phyloP scores from a whole-genome alignment of 2,113 vertebrate genomes.

The Varanus komodoensis region DNA sequence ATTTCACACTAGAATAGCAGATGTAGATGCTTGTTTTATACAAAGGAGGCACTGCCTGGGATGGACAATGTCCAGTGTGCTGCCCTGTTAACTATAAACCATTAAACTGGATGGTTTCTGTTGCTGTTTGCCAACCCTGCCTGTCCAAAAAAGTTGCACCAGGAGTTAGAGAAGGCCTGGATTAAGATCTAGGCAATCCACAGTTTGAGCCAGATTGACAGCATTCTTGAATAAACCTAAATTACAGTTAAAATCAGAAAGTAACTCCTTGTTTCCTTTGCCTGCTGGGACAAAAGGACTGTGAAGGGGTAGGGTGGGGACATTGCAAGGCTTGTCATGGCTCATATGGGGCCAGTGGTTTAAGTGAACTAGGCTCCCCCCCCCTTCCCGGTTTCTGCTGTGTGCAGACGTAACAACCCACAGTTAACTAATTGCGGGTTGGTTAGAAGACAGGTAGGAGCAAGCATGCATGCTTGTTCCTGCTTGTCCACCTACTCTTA shows the following conservation, averaged over 20 bases:
- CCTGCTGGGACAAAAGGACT: not conserved
- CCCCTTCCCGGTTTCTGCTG: not conserved
- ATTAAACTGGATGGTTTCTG: not conserved
- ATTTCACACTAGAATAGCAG: constrained; percentile 30
- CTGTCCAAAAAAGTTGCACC: not conserved
- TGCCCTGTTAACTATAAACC: constrained; percentile 40
- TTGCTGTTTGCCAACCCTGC: not conserved
- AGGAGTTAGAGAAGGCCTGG: not conserved
- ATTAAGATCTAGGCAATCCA: fast-evolving
- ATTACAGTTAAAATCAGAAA: not conserved
- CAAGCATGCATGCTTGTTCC: not conserved
- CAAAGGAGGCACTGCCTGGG: constrained; percentile 14
- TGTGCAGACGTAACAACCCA: too few species aligned
- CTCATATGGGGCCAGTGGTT: not conserved
- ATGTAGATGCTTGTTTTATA: constrained; percentile 23
- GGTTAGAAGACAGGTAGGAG: not conserved
- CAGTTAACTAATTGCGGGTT: too few species aligned
- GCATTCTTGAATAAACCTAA: not conserved
- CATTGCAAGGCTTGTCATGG: too few species aligned
- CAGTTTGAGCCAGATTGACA: constrained; percentile 29
- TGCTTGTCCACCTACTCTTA: not conserved
- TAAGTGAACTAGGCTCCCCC: not conserved
- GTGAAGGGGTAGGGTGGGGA: not conserved
- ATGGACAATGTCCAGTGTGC: constrained; percentile 36
- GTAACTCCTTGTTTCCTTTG: not conserved